Base-by-base conservation (phyloP, 2,888 invertebrate species). In the Arrhopalites spinosus region DNA sequence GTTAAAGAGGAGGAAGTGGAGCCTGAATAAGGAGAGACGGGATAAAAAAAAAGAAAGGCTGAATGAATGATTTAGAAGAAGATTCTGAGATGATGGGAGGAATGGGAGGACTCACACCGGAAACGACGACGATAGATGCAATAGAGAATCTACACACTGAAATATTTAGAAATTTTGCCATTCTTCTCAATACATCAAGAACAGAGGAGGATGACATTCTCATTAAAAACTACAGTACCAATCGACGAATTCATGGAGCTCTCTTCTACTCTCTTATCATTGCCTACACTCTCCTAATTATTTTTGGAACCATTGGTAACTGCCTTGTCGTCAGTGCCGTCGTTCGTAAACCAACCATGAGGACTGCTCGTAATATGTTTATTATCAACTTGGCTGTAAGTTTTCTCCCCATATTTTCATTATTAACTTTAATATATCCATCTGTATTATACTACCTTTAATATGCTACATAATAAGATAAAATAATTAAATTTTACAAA, bases 321-420 rank as follows among this genome's bases (percentile, higher is more conserved):
- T 90, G 91, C 13, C 88, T 96, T 66, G 95, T 96, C 83, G 94
- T 96, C 78, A 85, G 87, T 74, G 88, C 88, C 29, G 93, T 96
- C 71, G 89, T 93, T 17, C 88, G 93, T 78, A 96, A 95, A 85
- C 91, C 94, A 23, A 89, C 91, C 73, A 96, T 96, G 96, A 87
- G 95, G 56, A 96, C 95, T 17, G 93, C 95, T 0, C 86, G 96
- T n/a, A 94, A 96, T 87, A 92, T 96, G 87, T 95, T 96, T 86
- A 96, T 96, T 83, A 90, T 93, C 70, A 96, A 96, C 87, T 87
- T 96, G 83, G 96, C 96, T 1, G 89, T 93, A 29, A 30, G 74
- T 66, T 23, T 17, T 70, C 29, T 72, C 30, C 23, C 0, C 1
- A 27, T 56, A 53, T 25, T 47, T 20, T 43, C 17, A 67, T 25